phyloP scores from a whole-genome alignment of 2,113 vertebrate species.

The Notarius quadriscutis region DNA sequence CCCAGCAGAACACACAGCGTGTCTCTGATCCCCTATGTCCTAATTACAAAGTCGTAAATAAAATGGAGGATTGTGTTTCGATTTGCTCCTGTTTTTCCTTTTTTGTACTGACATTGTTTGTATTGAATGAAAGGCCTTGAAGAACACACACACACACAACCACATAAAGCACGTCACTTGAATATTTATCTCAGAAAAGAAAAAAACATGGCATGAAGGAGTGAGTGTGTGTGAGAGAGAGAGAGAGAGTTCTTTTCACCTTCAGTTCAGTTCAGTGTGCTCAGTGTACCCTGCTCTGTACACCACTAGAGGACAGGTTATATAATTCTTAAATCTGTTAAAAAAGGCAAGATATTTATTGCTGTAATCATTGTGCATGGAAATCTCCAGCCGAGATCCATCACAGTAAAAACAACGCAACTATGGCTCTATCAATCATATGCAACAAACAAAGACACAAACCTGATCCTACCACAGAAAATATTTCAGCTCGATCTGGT shows the following conservation, averaged over 20 bases:
- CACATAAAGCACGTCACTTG: background rate
- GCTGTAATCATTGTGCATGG: background rate
- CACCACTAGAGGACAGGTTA: background rate
- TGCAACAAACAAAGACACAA: background rate
- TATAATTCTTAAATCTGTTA: background rate
- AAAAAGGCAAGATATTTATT: background rate
- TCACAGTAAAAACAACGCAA: background rate
- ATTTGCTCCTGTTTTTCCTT: conserved; percentile 56
- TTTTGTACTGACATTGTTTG: conserved; percentile 59
- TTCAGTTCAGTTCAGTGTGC: background rate
- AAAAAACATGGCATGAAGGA: background rate
- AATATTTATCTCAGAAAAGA: background rate
- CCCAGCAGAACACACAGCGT: conserved; percentile 28
- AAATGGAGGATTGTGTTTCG: conserved; percentile 72
- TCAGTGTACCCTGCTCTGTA: background rate
- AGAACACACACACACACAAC: conserved; percentile 33
- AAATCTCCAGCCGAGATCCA: background rate
- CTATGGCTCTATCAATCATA: background rate
- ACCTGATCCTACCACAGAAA: background rate
- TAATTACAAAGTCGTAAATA: conserved; percentile 78
- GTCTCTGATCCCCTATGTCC: conserved; percentile 48
- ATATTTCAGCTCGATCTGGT: background rate
- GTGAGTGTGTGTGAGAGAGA: background rate
- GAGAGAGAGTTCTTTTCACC: background rate
- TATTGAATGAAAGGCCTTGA: conserved; percentile 44